Evolutionary conservation across 2,888 invertebrate species (phyloP).

Genomic region (Cephus sareptanus): DNA sequence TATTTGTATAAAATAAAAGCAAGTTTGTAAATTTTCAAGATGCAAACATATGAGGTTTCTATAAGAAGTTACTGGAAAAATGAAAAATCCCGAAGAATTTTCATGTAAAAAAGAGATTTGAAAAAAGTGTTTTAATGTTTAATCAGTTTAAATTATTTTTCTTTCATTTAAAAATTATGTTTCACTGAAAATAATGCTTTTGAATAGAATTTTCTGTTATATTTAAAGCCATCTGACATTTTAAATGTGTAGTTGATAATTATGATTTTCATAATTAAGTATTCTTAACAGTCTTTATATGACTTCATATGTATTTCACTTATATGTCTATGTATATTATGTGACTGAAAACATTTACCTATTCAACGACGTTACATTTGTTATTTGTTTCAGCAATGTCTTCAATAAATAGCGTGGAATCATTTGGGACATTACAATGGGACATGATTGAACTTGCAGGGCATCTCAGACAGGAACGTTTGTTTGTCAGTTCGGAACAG

Average conservation of each 20-base stretch:
- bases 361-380: no score
- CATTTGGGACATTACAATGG: slow-evolving; percentile 61
- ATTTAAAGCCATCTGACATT: background rate
- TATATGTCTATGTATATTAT: background rate
- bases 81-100: no score
- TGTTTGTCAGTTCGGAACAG: slow-evolving; percentile 88
- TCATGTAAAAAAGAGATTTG: no score
- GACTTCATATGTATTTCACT: background rate
- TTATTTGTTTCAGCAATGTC: slow-evolving; percentile 51
- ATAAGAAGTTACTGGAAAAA: no score
- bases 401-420: slow-evolving; percentile 60
- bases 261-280: slow-evolving; percentile 8
- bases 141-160: no score
- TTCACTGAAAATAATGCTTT: no score
- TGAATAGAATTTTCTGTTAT: background rate
- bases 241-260: background rate
- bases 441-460: slow-evolving; percentile 74
- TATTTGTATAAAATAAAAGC: no score
- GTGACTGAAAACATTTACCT: no score
- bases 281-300: background rate
- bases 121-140: no score
- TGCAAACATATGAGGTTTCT: no score
- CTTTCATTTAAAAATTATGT: no score
- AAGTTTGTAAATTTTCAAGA: no score
- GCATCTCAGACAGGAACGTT: slow-evolving; percentile 84